Evolutionary conservation across 2,888 invertebrate genomes (phyloP).

Genomic region (Agrilus mali): DNA sequence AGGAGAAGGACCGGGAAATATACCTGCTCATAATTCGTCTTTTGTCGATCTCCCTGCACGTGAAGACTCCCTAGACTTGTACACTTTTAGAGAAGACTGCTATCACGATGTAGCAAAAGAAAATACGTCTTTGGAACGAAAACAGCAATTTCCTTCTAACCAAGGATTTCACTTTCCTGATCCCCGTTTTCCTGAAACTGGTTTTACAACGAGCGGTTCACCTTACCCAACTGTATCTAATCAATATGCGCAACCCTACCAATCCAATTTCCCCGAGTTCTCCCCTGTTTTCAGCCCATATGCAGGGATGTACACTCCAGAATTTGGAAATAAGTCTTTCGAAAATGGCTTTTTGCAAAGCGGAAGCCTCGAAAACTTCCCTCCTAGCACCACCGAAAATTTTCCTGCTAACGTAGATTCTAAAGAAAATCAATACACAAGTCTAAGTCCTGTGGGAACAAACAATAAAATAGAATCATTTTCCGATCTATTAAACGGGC

Average conservation of each 20-base stretch:
- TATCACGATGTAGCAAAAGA: constrained; percentile 40
- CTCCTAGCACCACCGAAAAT: constrained; percentile 33
- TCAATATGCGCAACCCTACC: constrained; percentile 28
- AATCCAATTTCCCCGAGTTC: constrained; percentile 28
- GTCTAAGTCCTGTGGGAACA: constrained; percentile 51
- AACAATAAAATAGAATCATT: constrained; percentile 60
- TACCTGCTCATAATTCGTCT: constrained; percentile 21
- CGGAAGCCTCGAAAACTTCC: constrained; percentile 43
- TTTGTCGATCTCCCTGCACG: constrained; percentile 35
- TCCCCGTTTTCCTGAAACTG: constrained; percentile 27
- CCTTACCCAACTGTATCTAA: constrained; percentile 19
- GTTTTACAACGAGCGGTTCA: constrained; percentile 21
- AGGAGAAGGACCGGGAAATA: constrained; percentile 31
- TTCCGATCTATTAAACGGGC: constrained; percentile 46
- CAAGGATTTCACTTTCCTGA: constrained; percentile 30
- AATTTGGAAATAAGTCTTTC: constrained; percentile 34
- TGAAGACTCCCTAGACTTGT: constrained; percentile 47
- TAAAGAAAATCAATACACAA: constrained; percentile 51
- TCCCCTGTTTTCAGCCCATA: constrained; percentile 38
- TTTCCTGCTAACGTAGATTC: constrained; percentile 31
- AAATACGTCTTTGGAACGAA: constrained; percentile 14
- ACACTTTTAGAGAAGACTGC: constrained; percentile 47
- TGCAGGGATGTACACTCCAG: constrained; percentile 26
- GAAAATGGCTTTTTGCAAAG: constrained; percentile 32
- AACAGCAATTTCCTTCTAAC: constrained; percentile 25